Evolutionary conservation across 2,888 invertebrate genomes (phyloP), one percentile per base, ranked within the genome.

Genomic region (Chrysopilus asiliformis): DNA sequence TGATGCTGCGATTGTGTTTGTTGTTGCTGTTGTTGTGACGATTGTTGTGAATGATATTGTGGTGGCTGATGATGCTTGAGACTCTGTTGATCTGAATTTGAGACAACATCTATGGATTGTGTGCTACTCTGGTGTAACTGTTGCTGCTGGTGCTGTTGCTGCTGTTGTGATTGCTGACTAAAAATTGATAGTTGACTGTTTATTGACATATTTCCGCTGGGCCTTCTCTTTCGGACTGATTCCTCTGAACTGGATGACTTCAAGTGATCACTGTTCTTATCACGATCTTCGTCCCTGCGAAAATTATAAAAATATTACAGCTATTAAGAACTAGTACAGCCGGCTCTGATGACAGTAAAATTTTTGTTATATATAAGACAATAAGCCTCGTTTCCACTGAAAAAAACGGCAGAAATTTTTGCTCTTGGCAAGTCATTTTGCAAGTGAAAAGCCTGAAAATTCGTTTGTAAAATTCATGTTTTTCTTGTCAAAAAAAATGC

Each of bases 221-320:
- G 73, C 2, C 72, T 68, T 45, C 72, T 58, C 36, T 72, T 61
- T 39, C 71, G 60, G 60, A 73, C 68, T 6, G 71, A 72, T 49
- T 73, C 73, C 48, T 74, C 74, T 15, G 72, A 73, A 12, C 73
- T 72, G 45, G 66, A 65, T 3, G 71, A 71, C 52, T 73, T 73
- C 44, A 73, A 56, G 46, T 70, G 60, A 41, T 71, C 73, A 39
- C 46, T 46, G 27, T 62, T 45, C 51, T 72, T 72, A 32, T 76
- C 75, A 33, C 72, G 66, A 55, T 75, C 76, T 48, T 76, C 76
- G 53, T 75, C 76, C 52, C 76, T 76, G 49, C 10, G 7, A 18
- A n/a, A n/a, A n/a, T n/a, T n/a, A n/a, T n/a, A n/a, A n/a, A n/a
- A n/a, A n/a, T n/a, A n/a, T n/a, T n/a, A n/a, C n/a, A n/a, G n/a